phyloP scores from a whole-genome alignment of 2,113 vertebrate species.

The Ophthalmolycus amberensis region DNA sequence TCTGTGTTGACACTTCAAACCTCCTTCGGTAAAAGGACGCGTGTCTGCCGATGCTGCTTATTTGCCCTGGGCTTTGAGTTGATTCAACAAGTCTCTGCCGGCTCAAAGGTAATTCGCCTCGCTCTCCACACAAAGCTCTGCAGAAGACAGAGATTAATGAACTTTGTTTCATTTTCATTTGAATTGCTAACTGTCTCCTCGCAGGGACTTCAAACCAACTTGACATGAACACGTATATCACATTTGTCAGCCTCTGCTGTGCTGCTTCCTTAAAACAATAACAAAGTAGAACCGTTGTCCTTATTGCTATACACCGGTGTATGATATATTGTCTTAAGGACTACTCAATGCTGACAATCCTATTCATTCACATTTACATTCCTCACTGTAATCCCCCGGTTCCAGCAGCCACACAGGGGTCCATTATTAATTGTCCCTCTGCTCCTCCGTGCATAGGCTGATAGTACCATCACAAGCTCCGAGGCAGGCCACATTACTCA shows the following conservation, averaged over 20 bases:
- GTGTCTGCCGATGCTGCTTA: conserved; percentile 9
- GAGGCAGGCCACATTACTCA: conserved; percentile 11
- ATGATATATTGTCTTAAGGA: conserved; percentile 24
- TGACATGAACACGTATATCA: conserved; percentile 33
- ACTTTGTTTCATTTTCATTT: not conserved
- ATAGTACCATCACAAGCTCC: conserved; percentile 15
- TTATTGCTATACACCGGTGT: not conserved
- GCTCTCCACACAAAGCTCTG: conserved; percentile 8
- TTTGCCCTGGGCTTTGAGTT: conserved; percentile 53
- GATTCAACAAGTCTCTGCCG: conserved; percentile 45
- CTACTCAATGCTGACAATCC: conserved; percentile 19
- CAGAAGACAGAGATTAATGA: conserved; percentile 17
- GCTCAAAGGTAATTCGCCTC: conserved; percentile 44
- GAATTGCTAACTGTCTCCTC: not conserved
- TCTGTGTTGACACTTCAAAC: conserved; percentile 30
- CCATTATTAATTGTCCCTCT: conserved; percentile 57
- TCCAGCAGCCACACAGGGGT: conserved; percentile 28
- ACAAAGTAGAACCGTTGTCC: not conserved
- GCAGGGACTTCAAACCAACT: not conserved
- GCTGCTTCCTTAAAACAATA: conserved; percentile 1
- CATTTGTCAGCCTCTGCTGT: conserved; percentile 8
- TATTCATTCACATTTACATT: conserved; percentile 34
- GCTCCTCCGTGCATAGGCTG: conserved; percentile 27
- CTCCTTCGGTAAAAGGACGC: not conserved
- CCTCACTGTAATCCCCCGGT: conserved; percentile 8